Evolutionary conservation across 2,797 vertebrate species (phyloP).

Genomic region (Nannoperca obscura): DNA sequence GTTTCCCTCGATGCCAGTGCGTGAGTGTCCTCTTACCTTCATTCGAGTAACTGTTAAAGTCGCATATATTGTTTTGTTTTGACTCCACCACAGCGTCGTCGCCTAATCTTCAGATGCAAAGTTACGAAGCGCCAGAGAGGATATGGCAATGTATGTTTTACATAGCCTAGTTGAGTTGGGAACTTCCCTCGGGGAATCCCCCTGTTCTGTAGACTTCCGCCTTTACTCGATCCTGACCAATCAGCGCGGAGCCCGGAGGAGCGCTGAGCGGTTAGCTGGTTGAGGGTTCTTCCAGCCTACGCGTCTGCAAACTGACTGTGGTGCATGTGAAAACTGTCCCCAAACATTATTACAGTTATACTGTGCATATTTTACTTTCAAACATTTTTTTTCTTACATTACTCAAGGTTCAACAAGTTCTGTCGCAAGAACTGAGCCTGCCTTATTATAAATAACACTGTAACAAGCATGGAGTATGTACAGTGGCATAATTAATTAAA

Average conservation of each 20-base stretch:
- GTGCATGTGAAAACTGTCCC: constrained; percentile 67
- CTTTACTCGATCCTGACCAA: constrained; percentile 77
- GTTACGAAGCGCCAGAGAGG: constrained; percentile 76
- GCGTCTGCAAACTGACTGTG: constrained; percentile 73
- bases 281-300: constrained; percentile 79
- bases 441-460: too few relatives aligned
- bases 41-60: constrained; percentile 71
- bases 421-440: neutral
- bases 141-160: constrained; percentile 85
- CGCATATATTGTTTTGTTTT: constrained; percentile 70
- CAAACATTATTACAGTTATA: constrained; percentile 22
- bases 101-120: constrained; percentile 65
- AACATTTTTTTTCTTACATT: neutral
- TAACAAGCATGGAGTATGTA: neutral
- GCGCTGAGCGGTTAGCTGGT: constrained; percentile 66
- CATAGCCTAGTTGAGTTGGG: constrained; percentile 85
- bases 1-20: constrained; percentile 16
- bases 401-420: neutral
- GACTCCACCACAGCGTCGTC: constrained; percentile 71
- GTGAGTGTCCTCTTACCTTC: constrained; percentile 81
- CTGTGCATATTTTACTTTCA: constrained; percentile 45
- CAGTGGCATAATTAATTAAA: neutral
- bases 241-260: constrained; percentile 70
- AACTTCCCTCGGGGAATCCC: constrained; percentile 93
- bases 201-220: constrained; percentile 85